Evolutionary conservation across 2,888 invertebrate species (phyloP).

Genomic region (Drosophila koepferae): DNA sequence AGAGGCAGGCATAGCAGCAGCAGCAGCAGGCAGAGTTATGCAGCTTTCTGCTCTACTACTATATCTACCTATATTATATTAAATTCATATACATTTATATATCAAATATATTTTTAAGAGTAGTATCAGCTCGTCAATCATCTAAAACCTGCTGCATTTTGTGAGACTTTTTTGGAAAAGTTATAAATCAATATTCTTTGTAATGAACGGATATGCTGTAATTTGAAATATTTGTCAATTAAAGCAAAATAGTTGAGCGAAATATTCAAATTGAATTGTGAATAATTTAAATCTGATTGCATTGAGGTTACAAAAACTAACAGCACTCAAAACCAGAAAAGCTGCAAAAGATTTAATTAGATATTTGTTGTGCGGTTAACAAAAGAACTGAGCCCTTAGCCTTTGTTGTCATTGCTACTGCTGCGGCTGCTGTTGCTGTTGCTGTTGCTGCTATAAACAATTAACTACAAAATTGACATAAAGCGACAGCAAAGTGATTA

Average conservation of each 20-base stretch:
- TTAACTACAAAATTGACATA: constrained; percentile 54
- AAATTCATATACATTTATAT: no score
- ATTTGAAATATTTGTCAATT: constrained; percentile 29
- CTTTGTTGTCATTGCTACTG: constrained; percentile 8
- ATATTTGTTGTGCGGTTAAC: constrained; percentile 16
- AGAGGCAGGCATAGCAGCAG: no score
- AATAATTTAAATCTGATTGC: constrained; percentile 38
- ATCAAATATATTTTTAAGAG: no score
- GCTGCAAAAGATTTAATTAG: constrained; percentile 25
- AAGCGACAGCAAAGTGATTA: constrained; percentile 18
- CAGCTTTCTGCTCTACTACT: no score
- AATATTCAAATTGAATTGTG: constrained; percentile 31
- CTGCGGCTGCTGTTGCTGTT: constrained; percentile 1
- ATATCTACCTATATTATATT: no score
- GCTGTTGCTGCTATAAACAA: constrained; percentile 40
- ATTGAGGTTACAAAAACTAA: constrained; percentile 23
- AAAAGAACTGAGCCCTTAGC: not conserved
- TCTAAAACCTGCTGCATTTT: not conserved
- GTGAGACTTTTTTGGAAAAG: not conserved
- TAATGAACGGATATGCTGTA: not conserved
- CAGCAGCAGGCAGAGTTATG: no score
- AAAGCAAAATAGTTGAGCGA: constrained; percentile 16
- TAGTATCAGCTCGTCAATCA: not conserved
- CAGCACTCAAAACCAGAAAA: not conserved
- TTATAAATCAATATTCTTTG: constrained; percentile 18